Evolutionary conservation across 2,797 vertebrate genomes (phyloP).

Genomic region (Eulemur albifrons): DNA sequence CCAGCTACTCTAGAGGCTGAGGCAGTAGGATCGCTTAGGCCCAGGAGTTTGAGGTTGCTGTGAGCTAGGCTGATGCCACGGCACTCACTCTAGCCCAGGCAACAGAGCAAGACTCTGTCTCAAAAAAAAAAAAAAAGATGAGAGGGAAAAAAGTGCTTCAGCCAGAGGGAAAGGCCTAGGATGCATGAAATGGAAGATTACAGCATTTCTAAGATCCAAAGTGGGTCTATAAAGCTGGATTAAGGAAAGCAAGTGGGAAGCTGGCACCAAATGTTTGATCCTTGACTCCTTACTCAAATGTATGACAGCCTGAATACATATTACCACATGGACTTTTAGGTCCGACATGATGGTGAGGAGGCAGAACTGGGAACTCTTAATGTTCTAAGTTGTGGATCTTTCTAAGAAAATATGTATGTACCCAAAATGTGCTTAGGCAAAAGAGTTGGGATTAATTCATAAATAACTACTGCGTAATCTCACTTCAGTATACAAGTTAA

Average conservation of each 20-base stretch:
- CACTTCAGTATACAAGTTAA: not conserved
- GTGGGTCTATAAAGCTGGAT: not conserved
- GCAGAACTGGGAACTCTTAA: not conserved
- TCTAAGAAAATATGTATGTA: not conserved
- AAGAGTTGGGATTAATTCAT: not conserved
- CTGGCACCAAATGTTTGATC: not conserved
- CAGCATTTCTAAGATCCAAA: not conserved
- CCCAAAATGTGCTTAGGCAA: not conserved
- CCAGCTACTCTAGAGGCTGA: no score
- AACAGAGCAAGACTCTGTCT: no score
- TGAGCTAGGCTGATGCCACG: no score
- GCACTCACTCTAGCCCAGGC: no score
- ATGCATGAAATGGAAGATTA: not conserved
- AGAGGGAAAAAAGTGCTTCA: not conserved
- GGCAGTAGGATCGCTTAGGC: no score
- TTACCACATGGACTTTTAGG: not conserved
- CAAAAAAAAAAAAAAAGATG: no score
- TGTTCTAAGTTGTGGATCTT: not conserved
- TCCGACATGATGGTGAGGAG: not conserved
- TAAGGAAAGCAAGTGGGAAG: not conserved
- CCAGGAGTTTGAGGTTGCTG: no score
- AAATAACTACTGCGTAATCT: not conserved
- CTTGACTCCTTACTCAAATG: slow-evolving; percentile 33
- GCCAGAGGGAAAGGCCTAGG: not conserved
- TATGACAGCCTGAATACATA: not conserved